Percentiles rank a stretch among this genome's conserved stretches.
These are phyloP conservation scores for Tipula lateralis DNA, from an alignment of 2,888 invertebrate genomes.

Conservation along the genomic window DNA sequence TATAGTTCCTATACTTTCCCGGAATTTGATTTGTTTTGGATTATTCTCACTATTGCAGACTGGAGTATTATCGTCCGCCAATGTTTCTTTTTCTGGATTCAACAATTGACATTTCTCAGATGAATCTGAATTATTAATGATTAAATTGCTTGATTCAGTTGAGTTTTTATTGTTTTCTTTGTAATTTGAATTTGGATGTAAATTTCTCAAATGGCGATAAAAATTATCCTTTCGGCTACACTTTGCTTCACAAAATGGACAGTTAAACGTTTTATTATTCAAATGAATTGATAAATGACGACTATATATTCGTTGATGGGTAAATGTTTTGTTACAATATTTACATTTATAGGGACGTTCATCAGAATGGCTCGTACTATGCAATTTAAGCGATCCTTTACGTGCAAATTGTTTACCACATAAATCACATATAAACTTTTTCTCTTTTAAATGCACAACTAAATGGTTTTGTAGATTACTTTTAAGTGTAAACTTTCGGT, in stretches of 20 bases:
- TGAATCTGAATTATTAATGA: neutral
- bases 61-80: neutral
- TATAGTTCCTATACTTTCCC: neutral
- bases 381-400: constrained; percentile 56
- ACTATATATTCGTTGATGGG: constrained; percentile 62
- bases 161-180: constrained; percentile 35
- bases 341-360: constrained; percentile 57
- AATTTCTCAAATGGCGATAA: constrained; percentile 68
- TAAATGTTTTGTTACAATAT: constrained; percentile 63
- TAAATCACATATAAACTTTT: constrained; percentile 54
- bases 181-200: constrained; percentile 56
- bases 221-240: constrained; percentile 76
- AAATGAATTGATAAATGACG: constrained; percentile 65
- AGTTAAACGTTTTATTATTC: constrained; percentile 65
- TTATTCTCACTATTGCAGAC: too few relatives aligned
- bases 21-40: neutral
- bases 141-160: neutral
- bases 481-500: constrained; percentile 55
- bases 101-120: neutral
- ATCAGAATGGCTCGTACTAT: constrained; percentile 53
- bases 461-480: constrained; percentile 66
- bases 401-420: constrained; percentile 59
- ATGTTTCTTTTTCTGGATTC: neutral
- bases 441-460: constrained; percentile 52
- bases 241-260: constrained; percentile 63